phyloP scores from a whole-genome alignment of 2,113 vertebrate species.

The Solenodon paradoxus region DNA sequence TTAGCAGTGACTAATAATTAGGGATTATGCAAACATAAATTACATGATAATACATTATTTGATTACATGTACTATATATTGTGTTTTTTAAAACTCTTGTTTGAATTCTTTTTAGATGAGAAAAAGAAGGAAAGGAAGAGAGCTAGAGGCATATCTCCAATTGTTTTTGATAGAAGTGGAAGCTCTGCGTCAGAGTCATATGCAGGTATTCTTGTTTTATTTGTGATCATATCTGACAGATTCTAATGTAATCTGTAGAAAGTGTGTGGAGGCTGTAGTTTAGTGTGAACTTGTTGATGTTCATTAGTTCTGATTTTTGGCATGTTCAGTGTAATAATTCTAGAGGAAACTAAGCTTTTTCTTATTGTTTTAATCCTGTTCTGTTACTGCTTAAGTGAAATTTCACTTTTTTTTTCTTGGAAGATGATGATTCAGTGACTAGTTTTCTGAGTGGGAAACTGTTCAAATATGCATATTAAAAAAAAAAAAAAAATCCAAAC shows the following conservation, averaged over 20 bases:
- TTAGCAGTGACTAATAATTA: neutral
- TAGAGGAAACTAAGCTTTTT: slow-evolving; percentile 81
- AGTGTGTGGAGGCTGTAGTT: slow-evolving; percentile 75
- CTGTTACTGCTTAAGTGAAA: slow-evolving; percentile 86
- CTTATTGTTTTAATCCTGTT: slow-evolving; percentile 86
- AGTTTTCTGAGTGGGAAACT: slow-evolving; percentile 88
- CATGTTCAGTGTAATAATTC: slow-evolving; percentile 85
- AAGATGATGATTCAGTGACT: slow-evolving; percentile 90
- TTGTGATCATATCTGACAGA: slow-evolving; percentile 53
- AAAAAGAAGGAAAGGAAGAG: slow-evolving; percentile 92
- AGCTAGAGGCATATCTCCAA: slow-evolving; percentile 93
- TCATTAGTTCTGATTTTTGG: slow-evolving; percentile 81
- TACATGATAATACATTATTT: neutral
- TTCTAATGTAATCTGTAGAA: slow-evolving; percentile 56
- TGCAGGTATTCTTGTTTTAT: slow-evolving; percentile 85
- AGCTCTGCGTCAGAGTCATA: slow-evolving; percentile 93
- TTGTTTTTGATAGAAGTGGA: slow-evolving; percentile 94
- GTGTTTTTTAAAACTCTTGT: neutral
- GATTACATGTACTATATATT: neutral
- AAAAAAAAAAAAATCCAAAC: slow-evolving; percentile 63
- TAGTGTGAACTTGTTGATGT: slow-evolving; percentile 74
- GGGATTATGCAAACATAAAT: neutral
- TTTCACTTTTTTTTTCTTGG: slow-evolving; percentile 85
- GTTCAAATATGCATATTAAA: slow-evolving; percentile 73
- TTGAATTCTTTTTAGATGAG: slow-evolving; percentile 81